Conservation (phyloP, 2,797 vertebrate species). For the Bradypodion pumilum region DNA sequence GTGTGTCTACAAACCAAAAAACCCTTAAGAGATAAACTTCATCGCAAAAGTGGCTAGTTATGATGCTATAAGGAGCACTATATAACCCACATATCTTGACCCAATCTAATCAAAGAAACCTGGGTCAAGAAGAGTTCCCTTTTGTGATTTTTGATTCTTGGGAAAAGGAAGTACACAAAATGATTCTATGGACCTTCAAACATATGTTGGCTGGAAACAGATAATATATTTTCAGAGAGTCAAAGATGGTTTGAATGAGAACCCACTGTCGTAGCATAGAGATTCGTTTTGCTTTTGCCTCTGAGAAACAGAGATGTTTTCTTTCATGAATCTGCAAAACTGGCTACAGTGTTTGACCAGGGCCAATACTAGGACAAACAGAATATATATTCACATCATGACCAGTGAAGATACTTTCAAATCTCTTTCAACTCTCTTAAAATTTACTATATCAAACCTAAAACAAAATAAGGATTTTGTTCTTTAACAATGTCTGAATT, state of each 20-base stretch:
- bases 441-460: not conserved
- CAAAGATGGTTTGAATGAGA: not conserved
- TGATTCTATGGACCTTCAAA: slow-evolving; percentile 48
- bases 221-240: slow-evolving; percentile 4
- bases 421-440: slow-evolving; percentile 1
- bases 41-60: slow-evolving; percentile 67
- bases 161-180: slow-evolving; percentile 65
- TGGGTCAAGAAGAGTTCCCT: slow-evolving; percentile 64
- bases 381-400: not conserved
- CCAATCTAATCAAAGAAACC: slow-evolving; percentile 66
- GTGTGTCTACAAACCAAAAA: slow-evolving; percentile 65
- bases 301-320: not conserved
- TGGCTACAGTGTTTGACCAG: not conserved
- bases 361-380: not conserved
- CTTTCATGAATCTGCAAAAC: slow-evolving; percentile 7
- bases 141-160: slow-evolving; percentile 57
- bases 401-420: slow-evolving; percentile 7
- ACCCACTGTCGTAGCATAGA: not conserved
- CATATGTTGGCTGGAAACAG: not conserved
- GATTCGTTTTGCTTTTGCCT: not conserved
- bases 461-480: not conserved
- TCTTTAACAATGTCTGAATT: slow-evolving; percentile 21
- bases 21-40: slow-evolving; percentile 64
- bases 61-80: slow-evolving; percentile 60
- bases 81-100: slow-evolving; percentile 51